Base-by-base conservation (phyloP, 2,888 invertebrate genomes). In the Apeira syringaria region DNA sequence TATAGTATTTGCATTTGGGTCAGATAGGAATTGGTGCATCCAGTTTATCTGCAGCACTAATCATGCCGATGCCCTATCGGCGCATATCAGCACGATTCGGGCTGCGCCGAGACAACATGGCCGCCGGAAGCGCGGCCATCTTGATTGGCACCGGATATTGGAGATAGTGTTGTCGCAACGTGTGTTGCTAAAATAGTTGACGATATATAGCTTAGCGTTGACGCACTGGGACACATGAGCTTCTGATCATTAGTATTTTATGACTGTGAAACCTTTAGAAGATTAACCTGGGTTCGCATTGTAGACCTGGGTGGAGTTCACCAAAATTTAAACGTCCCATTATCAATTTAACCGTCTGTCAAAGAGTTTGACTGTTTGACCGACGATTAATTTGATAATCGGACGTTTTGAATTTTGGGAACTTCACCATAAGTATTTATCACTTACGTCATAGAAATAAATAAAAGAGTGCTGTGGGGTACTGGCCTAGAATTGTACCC, bases 61-160 rank as follows among this genome's bases (percentile, higher is more conserved):
- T 37, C 34, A 34, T 27, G 38, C 30, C 45, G 36, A 40, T 32
- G 39, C 36, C 35, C 24, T 25, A 46, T 31, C 33, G 49, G 30
- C 39, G 33, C 20, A 20, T 7, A 20, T 20, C 20, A 20, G 20
- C 43, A 48, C 48, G 59, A 61, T 61, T 58, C 44, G 53, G 48
- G 29, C 24, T 50, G 59, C 54, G 58, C 57, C 61, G 56, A 46
- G 64, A 64, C 68, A 76, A 75, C 71, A 72, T 65, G 70, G 68
- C 67, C 61, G 67, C 62, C 80, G 83, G 83, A 82, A 66, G 74
- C 68, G 60, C 69, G 56, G 75, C 82, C 80, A 84, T 81, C 78
- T 85, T 81, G 85, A 80, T 83, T 82, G 78, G 64, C 64, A 57
- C 56, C 74, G 72, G 70, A 73, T 71, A 73, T 73, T 63, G 68